Percentiles rank a stretch among this genome's conserved stretches.
Evolutionary conservation across 2,888 invertebrate genomes (phyloP).

Genomic region (Amphimallon solstitiale): DNA sequence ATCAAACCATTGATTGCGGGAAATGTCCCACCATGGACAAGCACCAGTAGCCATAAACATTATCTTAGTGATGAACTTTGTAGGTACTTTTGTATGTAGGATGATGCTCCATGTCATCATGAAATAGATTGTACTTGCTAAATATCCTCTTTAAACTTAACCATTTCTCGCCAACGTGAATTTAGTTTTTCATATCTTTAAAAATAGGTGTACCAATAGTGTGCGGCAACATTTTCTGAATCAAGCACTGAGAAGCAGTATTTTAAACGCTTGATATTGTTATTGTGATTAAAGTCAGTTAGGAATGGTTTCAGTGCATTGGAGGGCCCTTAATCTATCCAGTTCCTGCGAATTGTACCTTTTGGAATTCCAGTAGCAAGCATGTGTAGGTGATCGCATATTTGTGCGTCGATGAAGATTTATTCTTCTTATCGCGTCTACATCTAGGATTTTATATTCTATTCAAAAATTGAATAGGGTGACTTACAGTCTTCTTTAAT

Average conservation of each 20-base stretch:
- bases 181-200: slow-evolving; percentile 16
- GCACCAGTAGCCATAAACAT: slow-evolving; percentile 3
- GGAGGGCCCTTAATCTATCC: neutral
- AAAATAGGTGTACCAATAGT: slow-evolving; percentile 28
- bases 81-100: neutral
- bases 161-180: no score
- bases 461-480: no score
- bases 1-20: neutral
- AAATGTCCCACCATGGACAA: neutral
- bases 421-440: no score
- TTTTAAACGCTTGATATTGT: slow-evolving; percentile 21
- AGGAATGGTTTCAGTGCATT: neutral
- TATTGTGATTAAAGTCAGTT: neutral
- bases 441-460: no score
- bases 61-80: slow-evolving; percentile 10
- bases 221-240: slow-evolving; percentile 23
- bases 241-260: slow-evolving; percentile 33
- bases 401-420: no score
- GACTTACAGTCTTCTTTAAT: neutral
- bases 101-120: neutral
- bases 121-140: neutral
- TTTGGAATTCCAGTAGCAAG: neutral
- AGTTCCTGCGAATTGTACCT: neutral
- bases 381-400: no score
- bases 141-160: neutral